phyloP scores from a whole-genome alignment of 2,888 invertebrate species.

The Amorpha juglandis region DNA sequence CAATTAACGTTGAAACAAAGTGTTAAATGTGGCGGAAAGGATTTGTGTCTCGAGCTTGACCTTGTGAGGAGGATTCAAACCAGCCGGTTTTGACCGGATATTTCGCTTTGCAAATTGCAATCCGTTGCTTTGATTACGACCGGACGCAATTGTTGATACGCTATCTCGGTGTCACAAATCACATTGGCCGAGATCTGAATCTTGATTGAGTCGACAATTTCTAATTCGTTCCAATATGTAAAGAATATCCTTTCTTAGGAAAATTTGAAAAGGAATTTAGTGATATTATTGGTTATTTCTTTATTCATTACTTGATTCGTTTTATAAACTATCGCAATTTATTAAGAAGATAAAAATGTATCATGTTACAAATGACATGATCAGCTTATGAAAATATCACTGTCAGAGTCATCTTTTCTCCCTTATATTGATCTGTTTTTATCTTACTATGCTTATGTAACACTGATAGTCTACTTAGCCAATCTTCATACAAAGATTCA shows the following conservation, averaged over 20 bases:
- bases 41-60: conserved; percentile 39
- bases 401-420: no score
- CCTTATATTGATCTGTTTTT: no score
- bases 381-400: no score
- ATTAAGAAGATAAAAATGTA: no score
- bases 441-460: no score
- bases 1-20: conserved; percentile 61
- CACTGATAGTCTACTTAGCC: no score
- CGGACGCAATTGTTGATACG: conserved; percentile 33
- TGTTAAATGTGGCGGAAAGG: conserved; percentile 56
- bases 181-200: not conserved
- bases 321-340: no score
- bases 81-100: conserved; percentile 32
- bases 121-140: conserved; percentile 15
- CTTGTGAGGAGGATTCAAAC: conserved; percentile 1
- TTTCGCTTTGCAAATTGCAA: conserved; percentile 29
- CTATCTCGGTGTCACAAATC: not conserved
- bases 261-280: not conserved
- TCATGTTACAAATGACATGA: no score
- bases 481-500: not conserved
- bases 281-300: no score
- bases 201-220: not conserved
- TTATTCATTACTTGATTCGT: no score
- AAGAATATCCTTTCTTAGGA: not conserved
- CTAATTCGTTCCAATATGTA: not conserved